Base-by-base conservation (phyloP, 2,797 vertebrate species). In the Kryptopterus vitreolus region DNA sequence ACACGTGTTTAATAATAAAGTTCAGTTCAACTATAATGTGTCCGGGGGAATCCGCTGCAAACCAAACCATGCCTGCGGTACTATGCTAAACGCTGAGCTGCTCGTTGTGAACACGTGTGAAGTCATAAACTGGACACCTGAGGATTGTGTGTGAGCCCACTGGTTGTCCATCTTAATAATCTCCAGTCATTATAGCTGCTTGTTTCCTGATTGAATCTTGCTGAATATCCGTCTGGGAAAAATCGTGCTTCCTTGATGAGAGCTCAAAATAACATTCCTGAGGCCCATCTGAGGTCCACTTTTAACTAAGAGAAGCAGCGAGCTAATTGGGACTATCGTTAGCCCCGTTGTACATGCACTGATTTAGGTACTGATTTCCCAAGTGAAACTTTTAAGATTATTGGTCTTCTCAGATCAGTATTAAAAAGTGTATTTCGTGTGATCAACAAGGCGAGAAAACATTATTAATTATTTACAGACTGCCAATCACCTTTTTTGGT, bases 161-260 rank as follows among this genome's bases (percentile, higher is more conserved):
- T 78, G 55, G 58, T 63, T 79, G 78, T 81, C 78, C 76, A 85
- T 87, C 72, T 79, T 83, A 79, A 84, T 83, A 81, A 74, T 77
- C 68, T 74, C 76, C 77, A 81, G 78, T 81, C 76, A 11, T 82
- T 84, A 84, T 85, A 66, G 35, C 78, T 24, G 59, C 80, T 75
- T 87, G 78, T 80, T 82, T 80, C 66, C 79, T 81, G 73, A 82
- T 82, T 82, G 80, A 84, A 75, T 82, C 79, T 72, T 80, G 82
- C 73, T 61, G 71, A 72, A 68, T 73, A 82, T 82, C 76, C 84
- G 74, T 83, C 71, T 79, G 82, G 80, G 78, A 81, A 74, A n/a
- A 84, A 79, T 84, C 18, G 20, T 58, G 84, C 77, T 82, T 83
- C 71, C 84, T 82, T 85, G 82, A 85, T 84, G 70, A 81, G 68